Percentiles rank a stretch among this genome's conserved stretches.
These are phyloP conservation scores for Battus philenor DNA, from an alignment of 1,140 invertebrate species.

Conservation along the genomic window DNA sequence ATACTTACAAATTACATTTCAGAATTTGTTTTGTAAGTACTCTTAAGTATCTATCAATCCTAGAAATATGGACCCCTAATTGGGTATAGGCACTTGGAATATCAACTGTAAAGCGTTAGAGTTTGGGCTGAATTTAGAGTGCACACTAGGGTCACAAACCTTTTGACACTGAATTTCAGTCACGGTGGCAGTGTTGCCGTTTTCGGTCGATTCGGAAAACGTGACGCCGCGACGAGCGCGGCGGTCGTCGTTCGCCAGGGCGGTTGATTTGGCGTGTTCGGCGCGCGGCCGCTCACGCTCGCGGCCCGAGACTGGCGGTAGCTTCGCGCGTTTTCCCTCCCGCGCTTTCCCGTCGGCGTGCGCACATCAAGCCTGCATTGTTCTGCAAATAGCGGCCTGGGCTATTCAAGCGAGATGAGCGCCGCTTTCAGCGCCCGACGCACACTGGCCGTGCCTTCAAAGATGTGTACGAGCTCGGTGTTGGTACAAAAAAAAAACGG, in stretches of 20 bases:
- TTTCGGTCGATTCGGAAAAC: slow-evolving; percentile 62
- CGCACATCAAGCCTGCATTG: slow-evolving; percentile 70
- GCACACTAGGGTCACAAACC: slow-evolving; percentile 63
- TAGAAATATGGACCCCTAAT: slow-evolving; percentile 1
- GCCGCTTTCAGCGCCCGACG: slow-evolving; percentile 44
- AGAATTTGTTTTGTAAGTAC: too few species aligned
- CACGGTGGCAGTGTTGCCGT: slow-evolving; percentile 54
- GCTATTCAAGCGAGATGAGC: slow-evolving; percentile 49
- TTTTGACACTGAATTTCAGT: slow-evolving; percentile 72
- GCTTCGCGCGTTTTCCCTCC: slow-evolving; percentile 69
- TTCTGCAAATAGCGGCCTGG: slow-evolving; percentile 62
- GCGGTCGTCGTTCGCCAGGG: slow-evolving; percentile 64
- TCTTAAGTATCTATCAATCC: too few species aligned
- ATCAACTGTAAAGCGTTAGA: slow-evolving; percentile 23
- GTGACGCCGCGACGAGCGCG: slow-evolving; percentile 68
- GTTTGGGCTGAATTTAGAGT: slow-evolving; percentile 42
- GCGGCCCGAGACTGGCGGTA: slow-evolving; percentile 57
- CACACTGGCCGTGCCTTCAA: slow-evolving; percentile 37
- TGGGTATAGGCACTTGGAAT: slow-evolving; percentile 25
- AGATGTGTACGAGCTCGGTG: slow-evolving; percentile 22
- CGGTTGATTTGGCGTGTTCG: slow-evolving; percentile 46
- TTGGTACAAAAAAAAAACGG: slow-evolving; percentile 23
- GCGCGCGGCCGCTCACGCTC: slow-evolving; percentile 63
- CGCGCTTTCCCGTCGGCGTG: slow-evolving; percentile 66
- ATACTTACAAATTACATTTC: too few species aligned